Base-by-base conservation (phyloP, 2,113 vertebrate genomes). In the Hirundichthys speculiger region DNA sequence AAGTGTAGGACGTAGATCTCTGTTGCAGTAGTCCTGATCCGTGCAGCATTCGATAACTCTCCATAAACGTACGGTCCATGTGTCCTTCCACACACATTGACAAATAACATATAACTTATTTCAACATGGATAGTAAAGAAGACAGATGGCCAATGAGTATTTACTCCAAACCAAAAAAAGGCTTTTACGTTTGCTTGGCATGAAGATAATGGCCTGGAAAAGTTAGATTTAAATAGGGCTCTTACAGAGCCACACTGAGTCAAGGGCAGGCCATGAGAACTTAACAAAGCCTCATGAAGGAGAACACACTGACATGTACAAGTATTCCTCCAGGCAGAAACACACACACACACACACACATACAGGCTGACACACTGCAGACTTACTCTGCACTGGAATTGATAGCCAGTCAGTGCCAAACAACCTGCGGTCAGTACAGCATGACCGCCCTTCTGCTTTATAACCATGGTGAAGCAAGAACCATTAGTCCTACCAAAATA, bases 341-440 rank as follows among this genome's bases (percentile, higher is more conserved):
- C 8, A 54, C 4, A 53, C 5, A 47, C 4, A 40, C 11, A 27
- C 24, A 27, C 25, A 27, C 25, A 27, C 30, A 7, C 11, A 34
- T 34, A 34, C 30, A 34, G 30, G 6, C 30, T 34, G 30, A 34
- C 30, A 34, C 11, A 34, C 30, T 34, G 30, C 30, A 13, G 21
- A 84, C 95, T 96, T 92, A 99, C 98, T 85, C 95, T 94, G 82
- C 98, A 99, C 64, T 99, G 98, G 84, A 99, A 99, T 89, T 98
- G 95, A 0, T 95, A 98, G 43, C 98, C 97, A 42, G 92, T 93
- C 27, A 92, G 88, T 57, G 94, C 94, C 63, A 99, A 89, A 75
- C 98, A 99, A 49, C 98, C 98, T 10, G 94, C 94, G 6, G 94
- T 96, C 54, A 95, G 79, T 1, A 94, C 84, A 18, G 93, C 93